Conservation (phyloP, 1,140 invertebrate species). For the Phthorimaea operculella region DNA sequence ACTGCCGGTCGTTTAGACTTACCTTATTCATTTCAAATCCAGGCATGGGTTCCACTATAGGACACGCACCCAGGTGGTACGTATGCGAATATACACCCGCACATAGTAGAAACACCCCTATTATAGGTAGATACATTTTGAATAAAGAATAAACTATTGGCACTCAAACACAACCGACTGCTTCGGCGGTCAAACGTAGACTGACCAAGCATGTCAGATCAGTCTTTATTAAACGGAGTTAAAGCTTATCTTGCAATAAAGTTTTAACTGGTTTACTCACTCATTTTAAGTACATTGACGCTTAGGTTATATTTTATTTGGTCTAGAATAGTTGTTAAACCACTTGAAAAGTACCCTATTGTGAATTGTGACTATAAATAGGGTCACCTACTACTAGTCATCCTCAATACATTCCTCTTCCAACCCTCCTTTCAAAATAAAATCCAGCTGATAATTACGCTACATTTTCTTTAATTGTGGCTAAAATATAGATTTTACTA, state of each 20-base stretch:
- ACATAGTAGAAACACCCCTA: conserved; percentile 34
- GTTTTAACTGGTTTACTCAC: background rate
- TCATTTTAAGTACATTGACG: background rate
- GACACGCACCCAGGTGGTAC: conserved; percentile 81
- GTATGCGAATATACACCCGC: conserved; percentile 65
- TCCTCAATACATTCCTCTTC: no score
- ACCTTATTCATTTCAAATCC: conserved; percentile 80
- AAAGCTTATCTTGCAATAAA: background rate
- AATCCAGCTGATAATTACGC: no score
- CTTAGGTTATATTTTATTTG: no score
- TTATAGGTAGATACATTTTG: conserved; percentile 31
- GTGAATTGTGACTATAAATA: no score
- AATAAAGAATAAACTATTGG: conserved; percentile 6
- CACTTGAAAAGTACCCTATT: no score
- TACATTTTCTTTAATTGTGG: no score
- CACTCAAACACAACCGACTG: conserved; percentile 5
- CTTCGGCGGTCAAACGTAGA: background rate
- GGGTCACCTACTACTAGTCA: no score
- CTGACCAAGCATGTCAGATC: conserved; percentile 8
- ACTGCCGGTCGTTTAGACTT: conserved; percentile 25
- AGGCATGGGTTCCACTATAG: conserved; percentile 74
- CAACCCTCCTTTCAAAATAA: no score
- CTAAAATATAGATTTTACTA: no score
- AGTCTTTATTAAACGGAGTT: background rate
- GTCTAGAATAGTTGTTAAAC: no score